phyloP scores from a whole-genome alignment of 2,113 vertebrate genomes.

The Hippocampus mohnikei region DNA sequence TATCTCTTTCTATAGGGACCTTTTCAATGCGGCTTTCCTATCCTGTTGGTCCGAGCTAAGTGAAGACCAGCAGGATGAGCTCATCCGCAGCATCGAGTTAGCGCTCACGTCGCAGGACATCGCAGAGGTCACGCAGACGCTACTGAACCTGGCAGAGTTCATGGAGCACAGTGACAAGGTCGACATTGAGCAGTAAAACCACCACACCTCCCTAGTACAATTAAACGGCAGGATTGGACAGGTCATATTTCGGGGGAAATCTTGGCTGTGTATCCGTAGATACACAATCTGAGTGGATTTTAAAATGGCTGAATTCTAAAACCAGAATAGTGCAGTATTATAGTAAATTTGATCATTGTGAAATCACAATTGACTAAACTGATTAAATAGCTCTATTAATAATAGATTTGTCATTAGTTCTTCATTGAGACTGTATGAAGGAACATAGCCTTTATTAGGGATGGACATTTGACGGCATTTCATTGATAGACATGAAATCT shows the following conservation, averaged over 20 bases:
- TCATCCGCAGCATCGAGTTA: conserved; percentile 94
- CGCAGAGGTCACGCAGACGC: conserved; percentile 95
- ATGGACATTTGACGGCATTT: no score
- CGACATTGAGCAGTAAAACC: conserved; percentile 6
- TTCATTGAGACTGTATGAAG: no score
- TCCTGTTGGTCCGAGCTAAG: conserved; percentile 98
- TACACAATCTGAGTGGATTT: not conserved
- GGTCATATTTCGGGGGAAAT: not conserved
- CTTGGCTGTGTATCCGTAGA: not conserved
- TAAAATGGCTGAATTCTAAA: not conserved
- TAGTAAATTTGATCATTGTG: no score
- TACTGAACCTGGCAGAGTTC: conserved; percentile 96
- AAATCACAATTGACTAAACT: no score
- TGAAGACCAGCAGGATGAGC: conserved; percentile 96
- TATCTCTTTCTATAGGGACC: conserved; percentile 74
- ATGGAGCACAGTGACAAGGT: conserved; percentile 99
- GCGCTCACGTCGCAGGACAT: conserved; percentile 97
- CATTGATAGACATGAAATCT: no score
- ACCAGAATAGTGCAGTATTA: no score
- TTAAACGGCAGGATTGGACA: not conserved
- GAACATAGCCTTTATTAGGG: no score
- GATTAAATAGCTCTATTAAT: no score
- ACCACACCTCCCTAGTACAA: not conserved
- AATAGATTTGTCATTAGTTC: no score
- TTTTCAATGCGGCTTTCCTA: conserved; percentile 97